These are phyloP conservation scores for Aurelia aurita DNA, from an alignment of 30 jellyfish, hydroid and myxozoan species.

Conservation along the genomic window DNA sequence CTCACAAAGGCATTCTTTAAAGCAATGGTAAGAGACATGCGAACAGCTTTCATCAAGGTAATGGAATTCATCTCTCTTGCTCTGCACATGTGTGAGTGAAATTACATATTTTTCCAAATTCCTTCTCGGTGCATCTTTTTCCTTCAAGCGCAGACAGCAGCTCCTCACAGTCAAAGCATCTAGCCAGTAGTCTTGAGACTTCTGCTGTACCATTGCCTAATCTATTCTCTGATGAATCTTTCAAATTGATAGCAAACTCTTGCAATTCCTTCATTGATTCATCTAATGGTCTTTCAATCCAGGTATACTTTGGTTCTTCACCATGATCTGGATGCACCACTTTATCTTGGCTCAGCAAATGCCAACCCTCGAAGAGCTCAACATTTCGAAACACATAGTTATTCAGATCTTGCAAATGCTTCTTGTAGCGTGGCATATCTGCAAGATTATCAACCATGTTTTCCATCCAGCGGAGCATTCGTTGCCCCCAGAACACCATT, in stretches of 20 bases:
- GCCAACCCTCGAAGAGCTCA: slow-evolving; percentile 37
- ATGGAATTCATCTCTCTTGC: neutral
- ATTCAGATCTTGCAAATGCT: neutral
- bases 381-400: slow-evolving; percentile 7
- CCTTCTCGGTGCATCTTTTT: too few species aligned
- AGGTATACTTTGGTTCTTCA: slow-evolving; percentile 5
- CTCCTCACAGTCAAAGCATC: neutral
- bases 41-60: slow-evolving; percentile 1
- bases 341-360: slow-evolving; percentile 20
- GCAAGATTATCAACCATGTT: neutral
- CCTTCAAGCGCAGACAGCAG: neutral
- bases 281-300: slow-evolving; percentile 27
- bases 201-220: slow-evolving; percentile 20
- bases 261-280: slow-evolving; percentile 12
- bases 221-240: slow-evolving; percentile 15
- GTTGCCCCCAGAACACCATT: slow-evolving; percentile 21
- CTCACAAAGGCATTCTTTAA: too few species aligned
- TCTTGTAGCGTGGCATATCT: slow-evolving; percentile 22
- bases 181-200: neutral
- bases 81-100: slow-evolving; percentile 1
- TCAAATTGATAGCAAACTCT: slow-evolving; percentile 16
- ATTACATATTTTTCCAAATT: neutral
- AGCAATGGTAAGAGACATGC: neutral
- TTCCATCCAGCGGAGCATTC: slow-evolving; percentile 15
- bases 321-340: slow-evolving; percentile 21